These are phyloP conservation scores for Steatocranus sp. DNA, from an alignment of 2,797 vertebrate species.

Conservation along the genomic window DNA sequence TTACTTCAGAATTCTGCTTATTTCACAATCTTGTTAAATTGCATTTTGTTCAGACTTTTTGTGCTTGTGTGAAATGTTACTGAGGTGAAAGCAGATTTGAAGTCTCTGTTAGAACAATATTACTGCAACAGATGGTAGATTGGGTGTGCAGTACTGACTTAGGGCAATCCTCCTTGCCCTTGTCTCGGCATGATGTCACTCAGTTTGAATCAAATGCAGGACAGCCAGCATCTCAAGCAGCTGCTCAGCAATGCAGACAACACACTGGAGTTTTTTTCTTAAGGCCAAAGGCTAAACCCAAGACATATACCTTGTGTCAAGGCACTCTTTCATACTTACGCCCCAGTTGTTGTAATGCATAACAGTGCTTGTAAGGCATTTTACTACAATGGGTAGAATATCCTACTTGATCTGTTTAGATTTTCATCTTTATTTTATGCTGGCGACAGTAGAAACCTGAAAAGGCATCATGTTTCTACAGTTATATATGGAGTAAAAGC, in stretches of 20 bases:
- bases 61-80: neutral
- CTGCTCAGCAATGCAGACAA: constrained; percentile 27
- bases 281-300: neutral
- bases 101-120: neutral
- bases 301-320: neutral
- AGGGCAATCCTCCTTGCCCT: constrained; percentile 24
- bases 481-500: neutral
- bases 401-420: neutral
- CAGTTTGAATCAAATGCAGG: constrained; percentile 39
- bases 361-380: neutral
- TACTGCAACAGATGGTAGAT: constrained; percentile 18
- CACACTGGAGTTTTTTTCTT: constrained; percentile 4
- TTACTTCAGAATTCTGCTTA: neutral
- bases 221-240: constrained; percentile 24
- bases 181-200: constrained; percentile 36
- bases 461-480: neutral
- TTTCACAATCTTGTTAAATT: neutral
- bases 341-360: neutral
- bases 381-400: neutral
- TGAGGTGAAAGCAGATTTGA: neutral
- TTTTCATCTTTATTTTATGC: neutral
- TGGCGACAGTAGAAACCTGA: neutral
- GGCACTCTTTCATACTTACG: neutral
- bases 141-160: constrained; percentile 3
- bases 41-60: neutral